phyloP scores from a whole-genome alignment of 2,113 vertebrate genomes.

The Sapayoa aenigma region DNA sequence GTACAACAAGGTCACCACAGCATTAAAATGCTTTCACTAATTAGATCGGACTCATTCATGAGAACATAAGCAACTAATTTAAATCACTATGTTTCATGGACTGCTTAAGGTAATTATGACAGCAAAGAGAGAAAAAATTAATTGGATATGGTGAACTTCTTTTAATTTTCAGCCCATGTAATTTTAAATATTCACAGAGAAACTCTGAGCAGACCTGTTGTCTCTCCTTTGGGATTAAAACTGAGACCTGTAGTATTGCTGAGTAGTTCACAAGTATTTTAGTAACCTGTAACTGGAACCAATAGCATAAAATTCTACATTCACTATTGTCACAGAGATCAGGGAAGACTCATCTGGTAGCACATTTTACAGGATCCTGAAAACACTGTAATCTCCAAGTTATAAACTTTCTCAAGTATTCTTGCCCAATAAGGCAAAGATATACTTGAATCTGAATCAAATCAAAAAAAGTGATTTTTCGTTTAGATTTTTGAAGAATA shows the following conservation, averaged over 20 bases:
- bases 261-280: background rate
- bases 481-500: background rate
- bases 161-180: background rate
- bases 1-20: background rate
- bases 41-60: background rate
- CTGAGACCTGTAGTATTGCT: background rate
- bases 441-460: background rate
- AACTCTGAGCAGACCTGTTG: background rate
- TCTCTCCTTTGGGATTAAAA: background rate
- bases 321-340: background rate
- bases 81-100: background rate
- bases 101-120: background rate
- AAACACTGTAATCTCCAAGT: background rate
- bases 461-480: background rate
- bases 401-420: background rate
- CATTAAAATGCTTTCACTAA: background rate
- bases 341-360: background rate
- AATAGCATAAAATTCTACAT: background rate
- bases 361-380: background rate
- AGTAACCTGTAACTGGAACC: background rate
- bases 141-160: background rate
- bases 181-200: background rate
- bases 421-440: background rate
- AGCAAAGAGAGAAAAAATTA: background rate
- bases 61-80: background rate